phyloP scores from a whole-genome alignment of 2,113 vertebrate genomes.

The Periophthalmodon schlosseri region DNA sequence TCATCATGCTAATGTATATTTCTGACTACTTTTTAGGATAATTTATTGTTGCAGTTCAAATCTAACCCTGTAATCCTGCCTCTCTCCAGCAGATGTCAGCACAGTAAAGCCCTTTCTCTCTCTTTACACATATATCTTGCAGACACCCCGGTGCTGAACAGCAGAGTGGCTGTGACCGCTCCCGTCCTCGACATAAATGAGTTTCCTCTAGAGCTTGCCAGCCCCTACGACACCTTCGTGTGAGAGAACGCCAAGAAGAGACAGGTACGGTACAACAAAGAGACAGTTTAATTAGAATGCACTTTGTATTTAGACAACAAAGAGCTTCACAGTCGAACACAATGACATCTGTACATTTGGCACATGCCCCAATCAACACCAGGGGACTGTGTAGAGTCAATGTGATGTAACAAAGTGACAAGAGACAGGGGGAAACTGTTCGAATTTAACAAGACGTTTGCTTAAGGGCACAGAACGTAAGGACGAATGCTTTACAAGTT shows the following conservation, averaged over 20 bases:
- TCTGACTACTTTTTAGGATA: no score
- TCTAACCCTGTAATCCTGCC: conserved; percentile 23
- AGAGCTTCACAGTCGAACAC: not conserved
- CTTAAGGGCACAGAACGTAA: no score
- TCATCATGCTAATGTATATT: no score
- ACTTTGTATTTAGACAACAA: no score
- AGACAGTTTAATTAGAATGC: not conserved
- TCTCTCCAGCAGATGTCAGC: conserved; percentile 70
- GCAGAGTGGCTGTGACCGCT: conserved; percentile 89
- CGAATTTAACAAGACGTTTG: no score
- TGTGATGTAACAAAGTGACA: no score
- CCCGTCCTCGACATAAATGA: conserved; percentile 96
- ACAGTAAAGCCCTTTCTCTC: conserved; percentile 21
- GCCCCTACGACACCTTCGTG: conserved; percentile 90
- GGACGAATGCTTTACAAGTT: no score
- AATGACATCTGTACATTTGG: not conserved
- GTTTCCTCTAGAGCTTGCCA: conserved; percentile 92
- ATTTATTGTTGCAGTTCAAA: not conserved
- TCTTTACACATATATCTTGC: conserved; percentile 9
- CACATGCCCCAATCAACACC: no score
- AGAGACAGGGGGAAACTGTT: no score
- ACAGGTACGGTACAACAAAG: conserved; percentile 80
- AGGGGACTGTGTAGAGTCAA: no score
- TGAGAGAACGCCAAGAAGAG: conserved; percentile 93
- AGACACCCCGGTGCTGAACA: conserved; percentile 92